Base-by-base conservation (phyloP, 2,888 invertebrate species). In the Papilio demoleus region DNA sequence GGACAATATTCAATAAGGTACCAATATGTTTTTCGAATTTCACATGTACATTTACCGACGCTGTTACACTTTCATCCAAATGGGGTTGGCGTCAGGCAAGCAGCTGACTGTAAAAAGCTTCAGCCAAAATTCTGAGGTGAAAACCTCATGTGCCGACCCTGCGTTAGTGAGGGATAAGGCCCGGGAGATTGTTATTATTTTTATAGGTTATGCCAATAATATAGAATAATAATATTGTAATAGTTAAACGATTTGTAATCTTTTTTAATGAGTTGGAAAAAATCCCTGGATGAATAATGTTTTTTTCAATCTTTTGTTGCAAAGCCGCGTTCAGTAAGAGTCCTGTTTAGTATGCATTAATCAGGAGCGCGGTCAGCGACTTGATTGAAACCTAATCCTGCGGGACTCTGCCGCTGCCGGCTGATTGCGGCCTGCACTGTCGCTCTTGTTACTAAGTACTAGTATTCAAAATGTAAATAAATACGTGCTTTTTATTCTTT, bases 261-360 rank as follows among this genome's bases (percentile, higher is more conserved):
- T 27, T 53, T 53, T 31, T 5, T 2, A 53, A n/a, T 1, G 24
- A 14, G 53, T 27, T 27, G 53, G 24, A 27, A 53, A 53, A 50
- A 50, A 22, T 47, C 22, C 53, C 27, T n/a, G 53, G 27, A 53
- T 27, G 53, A 53, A 27, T 27, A 53, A 53, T 53, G 53, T 53
- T 53, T 50, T n/a, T n/a, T 53, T 53, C 53, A 53, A 24, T n/a
- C 27, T 53, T 53, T 53, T 53, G 53, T 53, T 53, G 9, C 2
- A n/a, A 27, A 45, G 42, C 42, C 42, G 42, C 11, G 42, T 45
- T 19, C 42, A 19, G 42, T 65, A 66, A 58, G 81, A 82, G 80
- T 81, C 81, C 88, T 90, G 86, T 88, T 91, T 91, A 89, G 90
- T 91, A 91, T 91, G 90, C 91, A 92, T 92, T 90, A 90, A 91